Percentiles rank a stretch among this genome's conserved stretches.
These are phyloP conservation scores for Lasioglossum malachurum DNA, from an alignment of 2,888 invertebrate species.

Conservation along the genomic window DNA sequence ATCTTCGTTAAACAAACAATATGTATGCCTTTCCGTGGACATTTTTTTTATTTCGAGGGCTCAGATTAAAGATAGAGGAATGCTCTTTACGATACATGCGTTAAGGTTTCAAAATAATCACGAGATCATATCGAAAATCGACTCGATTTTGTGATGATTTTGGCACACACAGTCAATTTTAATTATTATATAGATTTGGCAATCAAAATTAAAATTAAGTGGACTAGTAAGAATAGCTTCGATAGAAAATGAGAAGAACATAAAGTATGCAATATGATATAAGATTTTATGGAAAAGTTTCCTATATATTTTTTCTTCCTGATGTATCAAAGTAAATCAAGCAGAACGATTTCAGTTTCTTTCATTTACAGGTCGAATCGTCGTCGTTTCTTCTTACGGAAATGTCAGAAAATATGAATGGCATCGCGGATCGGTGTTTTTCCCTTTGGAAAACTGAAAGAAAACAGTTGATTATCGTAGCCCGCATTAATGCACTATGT, in stretches of 20 bases:
- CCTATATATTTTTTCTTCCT: not conserved
- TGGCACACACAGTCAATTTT: not conserved
- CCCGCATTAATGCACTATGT: constrained; percentile 45
- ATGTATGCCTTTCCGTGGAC: not conserved
- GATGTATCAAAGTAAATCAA: not conserved
- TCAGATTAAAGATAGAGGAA: not conserved
- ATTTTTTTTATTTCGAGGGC: not conserved
- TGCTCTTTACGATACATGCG: not conserved
- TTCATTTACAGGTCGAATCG: not conserved
- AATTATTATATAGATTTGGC: too few relatives aligned
- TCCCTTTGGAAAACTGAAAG: not conserved
- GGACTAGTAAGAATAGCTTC: not conserved
- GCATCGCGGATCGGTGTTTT: not conserved
- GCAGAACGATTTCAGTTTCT: not conserved
- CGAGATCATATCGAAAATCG: not conserved
- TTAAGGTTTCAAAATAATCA: not conserved
- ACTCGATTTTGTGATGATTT: too few relatives aligned
- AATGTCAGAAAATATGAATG: not conserved
- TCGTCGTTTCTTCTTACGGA: not conserved
- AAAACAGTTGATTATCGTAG: constrained; percentile 58
- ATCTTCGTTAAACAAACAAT: not conserved
- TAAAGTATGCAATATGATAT: not conserved
- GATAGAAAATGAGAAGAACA: not conserved
- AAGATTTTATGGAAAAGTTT: not conserved
- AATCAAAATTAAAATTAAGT: too few relatives aligned